Evolutionary conservation across 2,113 vertebrate genomes (phyloP), one percentile per base, ranked within the genome.

Genomic region (Numida meleagris): DNA sequence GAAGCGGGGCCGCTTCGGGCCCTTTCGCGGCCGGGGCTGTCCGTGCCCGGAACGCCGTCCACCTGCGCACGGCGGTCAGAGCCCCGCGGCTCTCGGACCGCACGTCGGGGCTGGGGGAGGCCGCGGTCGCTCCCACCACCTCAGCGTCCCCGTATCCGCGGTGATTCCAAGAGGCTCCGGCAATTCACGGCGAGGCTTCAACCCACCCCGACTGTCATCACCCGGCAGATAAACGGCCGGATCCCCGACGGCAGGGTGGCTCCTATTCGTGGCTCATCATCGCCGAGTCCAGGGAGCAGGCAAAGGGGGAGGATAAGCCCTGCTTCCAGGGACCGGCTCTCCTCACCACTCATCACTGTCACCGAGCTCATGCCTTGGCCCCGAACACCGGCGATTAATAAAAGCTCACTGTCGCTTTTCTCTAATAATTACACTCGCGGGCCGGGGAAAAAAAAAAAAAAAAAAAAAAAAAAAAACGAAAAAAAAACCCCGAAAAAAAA

Each of bases 221-320:
- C 98, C 97, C 97, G 93, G 96, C 94, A 97, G 97, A 98, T 86
- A 96, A 96, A 96, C 87, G 96, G 97, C 97, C 97, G 42, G 93
- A 80, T 75, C 88, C 85, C 73, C 86, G 90, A 89, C 97, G 96
- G 97, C 95, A 97, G 97, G 89, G 86, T 89, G 97, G 97, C 97
- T 93, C 68, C 78, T 70, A 65, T 77, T 80, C 82, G 74, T 93
- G 92, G 96, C 97, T 96, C 95, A 85, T 98, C 97, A 96, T 73
- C 97, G 96, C 94, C 55, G 84, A 86, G 93, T 25, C 93, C 87
- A 79, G 36, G 74, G 92, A 93, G 66, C 88, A 36, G 87, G 85
- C 91, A 31, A 72, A 70, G 81, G 92, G 94, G 92, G 88, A 94
- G 66, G 92, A 95, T 93, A 95, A 97, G 96, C 95, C 82, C 97